Evolutionary conservation across 2,113 vertebrate species (phyloP), one percentile per base, ranked within the genome.

Genomic region (Rhynchomys soricoides): DNA sequence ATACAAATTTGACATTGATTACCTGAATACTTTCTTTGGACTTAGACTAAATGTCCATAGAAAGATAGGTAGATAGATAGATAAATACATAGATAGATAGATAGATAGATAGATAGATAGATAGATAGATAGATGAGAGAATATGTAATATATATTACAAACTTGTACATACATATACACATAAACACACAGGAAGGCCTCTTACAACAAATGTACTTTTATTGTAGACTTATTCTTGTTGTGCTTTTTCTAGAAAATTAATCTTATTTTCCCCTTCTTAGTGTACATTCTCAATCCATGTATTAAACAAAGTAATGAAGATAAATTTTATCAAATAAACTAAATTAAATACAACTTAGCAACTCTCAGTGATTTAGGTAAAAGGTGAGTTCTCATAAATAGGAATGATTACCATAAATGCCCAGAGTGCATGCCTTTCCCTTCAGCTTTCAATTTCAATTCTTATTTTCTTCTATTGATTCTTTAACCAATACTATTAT

Each of bases 281-380:
- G 91, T 90, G n/a, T 78, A 71, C 68, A 86, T 15, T 45, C 55
- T 83, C n/a, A 55, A 74, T 57, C 68, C n/a, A 71, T 34, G 7
- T 40, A n/a, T 70, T 83, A 70, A 86, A 57, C 70, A 70, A 94
- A 94, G 10, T 43, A 97, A 93, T 26, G n/a, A 57, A 57, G 43
- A 93, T 59, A 74, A 89, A n/a, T 86, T 64, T 50, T 37, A 71
- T 40, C 66, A 95, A 78, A 75, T 71, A 94, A 77, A 96, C 52
- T 45, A 93, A 90, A 88, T 52, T 55, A 89, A 96, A 17, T 34
- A 71, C 15, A 92, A 79, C 45, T 88, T 34, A 71, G 13, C 29
- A 94, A 77, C 21, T 86, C 22, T 17, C 37, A 75, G 40, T 71
- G 68, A 66, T 73, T 93, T 93, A 79, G 40, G 40, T 19, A 74